Percentiles rank a stretch among this genome's conserved stretches.
These are phyloP conservation scores for Hetaerina titia DNA, from an alignment of 2,888 invertebrate genomes.

Conservation along the genomic window DNA sequence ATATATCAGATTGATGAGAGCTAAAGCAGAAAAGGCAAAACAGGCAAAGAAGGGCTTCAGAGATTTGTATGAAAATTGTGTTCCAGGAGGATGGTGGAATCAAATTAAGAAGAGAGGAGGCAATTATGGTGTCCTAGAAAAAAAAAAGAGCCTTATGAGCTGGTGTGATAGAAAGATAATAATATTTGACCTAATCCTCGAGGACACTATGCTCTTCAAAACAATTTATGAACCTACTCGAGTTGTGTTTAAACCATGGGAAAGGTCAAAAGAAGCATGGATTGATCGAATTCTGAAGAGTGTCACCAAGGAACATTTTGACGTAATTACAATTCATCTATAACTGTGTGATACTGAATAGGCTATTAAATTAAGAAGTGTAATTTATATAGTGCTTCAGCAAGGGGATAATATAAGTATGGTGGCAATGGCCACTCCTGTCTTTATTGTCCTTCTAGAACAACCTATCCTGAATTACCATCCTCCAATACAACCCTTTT, in stretches of 20 bases:
- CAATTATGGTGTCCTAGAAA: not conserved
- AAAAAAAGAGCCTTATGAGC: not conserved
- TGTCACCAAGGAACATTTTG: not conserved
- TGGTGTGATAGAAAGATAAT: not conserved
- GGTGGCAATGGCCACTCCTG: no score
- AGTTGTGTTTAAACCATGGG: not conserved
- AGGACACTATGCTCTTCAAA: not conserved
- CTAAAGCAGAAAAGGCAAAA: not conserved
- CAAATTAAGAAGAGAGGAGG: not conserved
- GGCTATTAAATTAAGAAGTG: no score
- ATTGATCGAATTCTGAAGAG: not conserved
- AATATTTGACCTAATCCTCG: not conserved
- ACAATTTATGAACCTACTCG: not conserved
- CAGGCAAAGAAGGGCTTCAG: no score
- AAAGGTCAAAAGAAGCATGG: not conserved
- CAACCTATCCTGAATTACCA: no score
- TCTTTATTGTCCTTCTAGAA: no score
- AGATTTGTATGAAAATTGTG: not conserved
- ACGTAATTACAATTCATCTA: not conserved
- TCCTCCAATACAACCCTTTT: no score
- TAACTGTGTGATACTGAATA: no score
- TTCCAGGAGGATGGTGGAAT: not conserved
- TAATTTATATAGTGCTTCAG: no score
- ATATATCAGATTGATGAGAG: not conserved
- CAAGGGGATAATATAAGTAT: no score